Percentiles rank a stretch among this genome's conserved stretches.
Evolutionary conservation across 92 coral and sea anemone species (phyloP).

Genomic region (Zoanthus sociatus): DNA sequence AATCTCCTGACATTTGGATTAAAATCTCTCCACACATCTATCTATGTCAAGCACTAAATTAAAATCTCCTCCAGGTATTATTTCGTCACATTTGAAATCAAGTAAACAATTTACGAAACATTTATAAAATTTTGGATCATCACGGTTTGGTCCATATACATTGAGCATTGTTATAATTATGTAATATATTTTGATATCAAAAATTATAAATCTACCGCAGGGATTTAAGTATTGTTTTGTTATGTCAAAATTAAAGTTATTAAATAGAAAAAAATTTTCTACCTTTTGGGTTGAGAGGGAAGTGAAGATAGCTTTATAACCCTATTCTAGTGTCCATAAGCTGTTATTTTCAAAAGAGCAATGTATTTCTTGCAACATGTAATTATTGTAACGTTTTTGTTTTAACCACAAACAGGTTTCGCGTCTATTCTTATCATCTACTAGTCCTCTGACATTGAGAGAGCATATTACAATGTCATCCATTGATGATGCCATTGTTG

Average conservation of each 20-base stretch:
- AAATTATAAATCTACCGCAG: slow-evolving; percentile 2
- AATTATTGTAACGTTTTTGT: slow-evolving; percentile 1
- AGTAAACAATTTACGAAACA: background rate
- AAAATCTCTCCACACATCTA: slow-evolving; percentile 3
- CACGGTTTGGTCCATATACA: background rate
- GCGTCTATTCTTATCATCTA: background rate
- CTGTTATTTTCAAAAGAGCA: background rate
- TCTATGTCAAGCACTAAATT: background rate
- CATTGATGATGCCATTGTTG: background rate
- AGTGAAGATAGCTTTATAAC: slow-evolving; percentile 14
- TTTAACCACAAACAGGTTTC: background rate
- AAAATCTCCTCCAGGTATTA: background rate
- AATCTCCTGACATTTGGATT: background rate
- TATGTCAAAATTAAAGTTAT: background rate
- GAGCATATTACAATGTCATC: slow-evolving; percentile 1
- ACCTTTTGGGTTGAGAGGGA: slow-evolving; percentile 2
- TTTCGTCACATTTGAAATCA: slow-evolving; percentile 4
- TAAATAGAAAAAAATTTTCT: slow-evolving; percentile 16
- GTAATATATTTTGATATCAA: slow-evolving; percentile 1
- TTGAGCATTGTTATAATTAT: slow-evolving; percentile 11
- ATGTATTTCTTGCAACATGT: background rate
- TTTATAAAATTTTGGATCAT: background rate
- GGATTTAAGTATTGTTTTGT: slow-evolving; percentile 6
- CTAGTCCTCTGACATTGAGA: slow-evolving; percentile 17
- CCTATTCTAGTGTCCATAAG: slow-evolving; percentile 11